phyloP scores from a whole-genome alignment of 1,140 invertebrate species.

The Triops longicaudatus region DNA sequence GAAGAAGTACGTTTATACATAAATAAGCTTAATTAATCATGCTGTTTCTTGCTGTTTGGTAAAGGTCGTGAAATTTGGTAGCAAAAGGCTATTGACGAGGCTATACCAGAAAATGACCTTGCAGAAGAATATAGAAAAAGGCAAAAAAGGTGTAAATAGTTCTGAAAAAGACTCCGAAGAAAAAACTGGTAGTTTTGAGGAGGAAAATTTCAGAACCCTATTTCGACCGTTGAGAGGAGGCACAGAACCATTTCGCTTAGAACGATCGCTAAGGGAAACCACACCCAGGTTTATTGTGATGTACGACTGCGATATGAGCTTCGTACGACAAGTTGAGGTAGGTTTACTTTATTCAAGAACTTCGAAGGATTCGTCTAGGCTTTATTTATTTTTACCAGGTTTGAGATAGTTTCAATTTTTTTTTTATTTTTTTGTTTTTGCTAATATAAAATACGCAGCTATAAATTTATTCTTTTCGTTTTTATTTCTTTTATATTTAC shows the following conservation, averaged over 20 bases:
- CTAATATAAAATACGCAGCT: too few relatives aligned
- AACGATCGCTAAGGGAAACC: conserved; percentile 54
- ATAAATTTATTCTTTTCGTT: too few relatives aligned
- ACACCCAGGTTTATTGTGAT: conserved; percentile 77
- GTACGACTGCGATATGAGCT: conserved; percentile 80
- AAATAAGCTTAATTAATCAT: neutral
- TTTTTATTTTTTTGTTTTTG: too few relatives aligned
- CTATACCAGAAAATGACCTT: conserved; percentile 21
- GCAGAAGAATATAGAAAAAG: neutral
- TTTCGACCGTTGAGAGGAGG: conserved; percentile 67
- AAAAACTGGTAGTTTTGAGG: conserved; percentile 20
- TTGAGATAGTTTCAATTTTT: too few relatives aligned
- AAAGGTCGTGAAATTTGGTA: conserved; percentile 17
- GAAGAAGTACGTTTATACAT: conserved; percentile 35
- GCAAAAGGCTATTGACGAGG: neutral
- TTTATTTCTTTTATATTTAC: too few relatives aligned
- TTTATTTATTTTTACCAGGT: too few relatives aligned
- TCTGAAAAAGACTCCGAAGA: conserved; percentile 33
- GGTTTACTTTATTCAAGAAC: neutral
- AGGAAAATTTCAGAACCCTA: conserved; percentile 41
- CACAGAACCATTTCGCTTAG: conserved; percentile 57
- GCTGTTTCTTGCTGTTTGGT: neutral
- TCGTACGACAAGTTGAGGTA: conserved; percentile 80
- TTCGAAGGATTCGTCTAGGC: too few relatives aligned
- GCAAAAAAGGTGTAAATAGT: conserved; percentile 34